phyloP scores from a whole-genome alignment of 2,113 vertebrate genomes.

The Mormyrus lacerda region DNA sequence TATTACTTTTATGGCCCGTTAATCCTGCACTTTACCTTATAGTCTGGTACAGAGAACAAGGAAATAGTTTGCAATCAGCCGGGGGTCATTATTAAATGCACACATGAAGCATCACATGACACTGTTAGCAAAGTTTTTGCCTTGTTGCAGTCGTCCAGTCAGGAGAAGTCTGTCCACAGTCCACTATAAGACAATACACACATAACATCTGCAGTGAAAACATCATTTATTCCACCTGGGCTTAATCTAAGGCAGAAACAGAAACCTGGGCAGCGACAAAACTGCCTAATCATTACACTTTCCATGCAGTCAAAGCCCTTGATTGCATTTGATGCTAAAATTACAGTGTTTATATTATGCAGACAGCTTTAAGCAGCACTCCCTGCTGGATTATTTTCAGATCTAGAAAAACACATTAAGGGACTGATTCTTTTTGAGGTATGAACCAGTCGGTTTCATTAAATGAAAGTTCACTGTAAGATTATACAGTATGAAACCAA shows the following conservation, averaged over 20 bases:
- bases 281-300: background rate
- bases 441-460: background rate
- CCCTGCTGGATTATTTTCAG: background rate
- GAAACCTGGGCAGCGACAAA: background rate
- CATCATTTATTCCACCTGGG: background rate
- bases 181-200: background rate
- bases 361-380: background rate
- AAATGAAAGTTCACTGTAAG: background rate
- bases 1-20: background rate
- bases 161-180: background rate
- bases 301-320: background rate
- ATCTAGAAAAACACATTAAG: background rate
- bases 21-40: background rate
- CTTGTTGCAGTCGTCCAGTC: background rate
- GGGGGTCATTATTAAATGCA: background rate
- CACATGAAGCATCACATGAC: background rate
- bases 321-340: background rate
- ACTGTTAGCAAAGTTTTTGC: background rate
- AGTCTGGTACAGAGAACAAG: background rate
- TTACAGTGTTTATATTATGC: background rate
- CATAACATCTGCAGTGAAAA: background rate
- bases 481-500: background rate
- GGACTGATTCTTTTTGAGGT: background rate
- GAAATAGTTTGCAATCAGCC: background rate
- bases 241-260: background rate